Conservation (phyloP, 2,888 invertebrate genomes). For the Hydriomena furcata region DNA sequence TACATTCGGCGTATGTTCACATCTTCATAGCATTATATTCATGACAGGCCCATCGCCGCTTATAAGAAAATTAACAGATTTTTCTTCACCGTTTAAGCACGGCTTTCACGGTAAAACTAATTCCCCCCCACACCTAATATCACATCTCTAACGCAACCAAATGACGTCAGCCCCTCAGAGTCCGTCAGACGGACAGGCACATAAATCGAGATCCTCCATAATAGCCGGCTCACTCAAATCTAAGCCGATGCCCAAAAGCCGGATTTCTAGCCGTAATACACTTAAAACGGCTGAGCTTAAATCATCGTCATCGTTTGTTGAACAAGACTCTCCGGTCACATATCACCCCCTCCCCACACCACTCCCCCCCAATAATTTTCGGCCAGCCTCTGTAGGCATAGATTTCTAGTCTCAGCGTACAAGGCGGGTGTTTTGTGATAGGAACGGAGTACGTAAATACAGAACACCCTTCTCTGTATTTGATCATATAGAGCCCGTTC, state of each 20-base stretch:
- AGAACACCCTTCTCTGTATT: slow-evolving; percentile 52
- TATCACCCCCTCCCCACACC: slow-evolving; percentile 63
- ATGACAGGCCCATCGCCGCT: too few species aligned
- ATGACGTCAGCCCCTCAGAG: slow-evolving; percentile 37
- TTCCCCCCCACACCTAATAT: background rate
- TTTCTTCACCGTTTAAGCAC: too few species aligned
- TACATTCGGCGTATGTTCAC: too few species aligned
- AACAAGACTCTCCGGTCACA: slow-evolving; percentile 84
- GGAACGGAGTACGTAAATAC: slow-evolving; percentile 55
- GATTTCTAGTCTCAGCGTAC: slow-evolving; percentile 73
- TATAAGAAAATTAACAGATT: too few species aligned
- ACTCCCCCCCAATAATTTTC: slow-evolving; percentile 69
- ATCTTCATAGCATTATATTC: too few species aligned
- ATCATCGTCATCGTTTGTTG: slow-evolving; percentile 84
- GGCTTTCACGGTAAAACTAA: too few species aligned
- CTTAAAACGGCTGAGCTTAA: slow-evolving; percentile 83
- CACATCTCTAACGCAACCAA: slow-evolving; percentile 32
- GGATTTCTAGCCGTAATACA: slow-evolving; percentile 81
- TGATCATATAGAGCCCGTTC: slow-evolving; percentile 45
- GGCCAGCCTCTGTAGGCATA: slow-evolving; percentile 70
- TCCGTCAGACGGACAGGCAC: slow-evolving; percentile 58
- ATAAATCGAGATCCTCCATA: slow-evolving; percentile 75
- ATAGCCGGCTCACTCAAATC: slow-evolving; percentile 78
- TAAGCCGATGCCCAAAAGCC: slow-evolving; percentile 76
- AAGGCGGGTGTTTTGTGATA: slow-evolving; percentile 67